Percentiles rank a stretch among this genome's conserved stretches.
phyloP scores from a whole-genome alignment of 2,113 vertebrate genomes.

The Chaetodon trifascialis region DNA sequence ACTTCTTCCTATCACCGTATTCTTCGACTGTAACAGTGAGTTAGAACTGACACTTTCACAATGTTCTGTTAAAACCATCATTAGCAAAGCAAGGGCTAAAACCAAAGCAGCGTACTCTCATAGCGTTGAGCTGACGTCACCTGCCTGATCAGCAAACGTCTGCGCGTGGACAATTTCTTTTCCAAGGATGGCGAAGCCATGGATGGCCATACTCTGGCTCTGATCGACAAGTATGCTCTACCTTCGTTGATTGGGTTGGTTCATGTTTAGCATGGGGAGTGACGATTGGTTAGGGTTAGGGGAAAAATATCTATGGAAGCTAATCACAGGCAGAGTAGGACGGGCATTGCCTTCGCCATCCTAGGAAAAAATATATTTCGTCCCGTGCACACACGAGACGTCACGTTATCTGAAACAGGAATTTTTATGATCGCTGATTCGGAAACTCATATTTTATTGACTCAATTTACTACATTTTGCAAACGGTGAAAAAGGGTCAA shows the following conservation, averaged over 20 bases:
- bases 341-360: too few relatives aligned
- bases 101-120: neutral
- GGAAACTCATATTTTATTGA: neutral
- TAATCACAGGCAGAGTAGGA: too few relatives aligned
- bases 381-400: slow-evolving; percentile 8
- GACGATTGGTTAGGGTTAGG: too few relatives aligned
- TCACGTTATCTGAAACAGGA: slow-evolving; percentile 1
- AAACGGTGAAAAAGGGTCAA: neutral
- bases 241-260: too few relatives aligned
- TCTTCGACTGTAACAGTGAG: neutral
- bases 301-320: too few relatives aligned
- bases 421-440: neutral
- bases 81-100: neutral
- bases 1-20: neutral
- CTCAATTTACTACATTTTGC: neutral
- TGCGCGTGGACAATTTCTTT: neutral
- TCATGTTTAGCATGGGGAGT: too few relatives aligned
- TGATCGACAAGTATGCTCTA: too few relatives aligned
- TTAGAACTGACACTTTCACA: neutral
- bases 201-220: too few relatives aligned
- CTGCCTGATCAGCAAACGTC: slow-evolving; percentile 8
- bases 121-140: slow-evolving; percentile 54
- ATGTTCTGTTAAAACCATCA: accelerated
- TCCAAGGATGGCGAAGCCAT: too few relatives aligned
- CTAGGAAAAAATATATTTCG: too few relatives aligned